phyloP scores from a whole-genome alignment of 2,888 invertebrate species.

The Drosophila prostipennis region DNA sequence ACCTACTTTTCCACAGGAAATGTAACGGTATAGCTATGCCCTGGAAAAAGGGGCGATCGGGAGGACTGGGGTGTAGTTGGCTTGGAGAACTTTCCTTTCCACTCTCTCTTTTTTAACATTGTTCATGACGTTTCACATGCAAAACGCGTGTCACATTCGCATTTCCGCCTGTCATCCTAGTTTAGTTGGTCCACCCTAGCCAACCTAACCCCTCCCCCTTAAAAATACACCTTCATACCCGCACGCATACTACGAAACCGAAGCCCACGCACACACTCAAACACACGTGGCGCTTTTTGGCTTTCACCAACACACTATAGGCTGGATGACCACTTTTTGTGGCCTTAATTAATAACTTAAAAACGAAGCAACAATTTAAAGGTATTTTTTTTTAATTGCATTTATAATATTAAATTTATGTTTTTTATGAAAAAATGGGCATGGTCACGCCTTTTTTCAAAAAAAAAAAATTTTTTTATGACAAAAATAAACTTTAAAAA shows the following conservation, averaged over 20 bases:
- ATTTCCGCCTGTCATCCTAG: conserved; percentile 80
- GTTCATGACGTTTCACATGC: conserved; percentile 80
- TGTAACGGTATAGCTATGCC: conserved; percentile 27
- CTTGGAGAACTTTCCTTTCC: conserved; percentile 22
- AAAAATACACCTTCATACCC: conserved; percentile 4
- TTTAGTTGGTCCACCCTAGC: conserved; percentile 52
- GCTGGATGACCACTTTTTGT: too few relatives aligned
- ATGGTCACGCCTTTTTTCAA: too few relatives aligned
- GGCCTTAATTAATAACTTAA: too few relatives aligned
- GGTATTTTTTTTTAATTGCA: too few relatives aligned
- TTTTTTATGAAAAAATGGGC: too few relatives aligned
- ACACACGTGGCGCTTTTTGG: conserved; percentile 57
- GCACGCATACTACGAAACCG: conserved; percentile 27
- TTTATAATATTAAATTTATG: too few relatives aligned
- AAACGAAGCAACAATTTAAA: too few relatives aligned
- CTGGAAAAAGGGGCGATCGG: neutral
- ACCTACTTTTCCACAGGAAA: conserved; percentile 34
- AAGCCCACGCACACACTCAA: conserved; percentile 27
- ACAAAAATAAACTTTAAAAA: too few relatives aligned
- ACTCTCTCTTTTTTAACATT: conserved; percentile 44
- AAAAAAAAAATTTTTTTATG: too few relatives aligned
- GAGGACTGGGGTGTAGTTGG: conserved; percentile 12
- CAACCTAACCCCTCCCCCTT: conserved; percentile 5
- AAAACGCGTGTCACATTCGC: conserved; percentile 81
- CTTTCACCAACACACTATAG: conserved; percentile 68